These are phyloP conservation scores for Papilio dardanus DNA, from an alignment of 1,140 invertebrate species.

Conservation along the genomic window DNA sequence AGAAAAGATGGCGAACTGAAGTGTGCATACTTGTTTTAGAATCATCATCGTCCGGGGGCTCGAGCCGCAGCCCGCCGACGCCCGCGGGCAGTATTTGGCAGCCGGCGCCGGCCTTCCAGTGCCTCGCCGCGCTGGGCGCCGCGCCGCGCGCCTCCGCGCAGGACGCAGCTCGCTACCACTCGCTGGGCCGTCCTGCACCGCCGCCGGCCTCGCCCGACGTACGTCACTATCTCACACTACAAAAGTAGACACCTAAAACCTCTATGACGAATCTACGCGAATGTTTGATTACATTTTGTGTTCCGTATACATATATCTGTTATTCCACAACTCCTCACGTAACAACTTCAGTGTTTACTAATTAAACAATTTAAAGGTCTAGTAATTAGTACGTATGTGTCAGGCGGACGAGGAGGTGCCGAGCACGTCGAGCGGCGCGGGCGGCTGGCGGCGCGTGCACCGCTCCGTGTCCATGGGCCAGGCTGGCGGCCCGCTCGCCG, in stretches of 20 bases:
- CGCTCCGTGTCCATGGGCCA: constrained; percentile 84
- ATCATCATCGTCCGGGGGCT: constrained; percentile 47
- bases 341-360: no score
- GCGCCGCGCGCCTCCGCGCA: constrained; percentile 77
- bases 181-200: constrained; percentile 60
- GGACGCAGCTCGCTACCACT: constrained; percentile 62
- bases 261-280: no score
- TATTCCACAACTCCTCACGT: no score
- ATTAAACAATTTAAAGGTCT: no score
- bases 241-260: no score
- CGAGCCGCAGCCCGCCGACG: constrained; percentile 60
- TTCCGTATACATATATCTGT: no score
- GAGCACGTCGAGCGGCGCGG: constrained; percentile 41
- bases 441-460: constrained; percentile 76
- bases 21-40: constrained; percentile 46
- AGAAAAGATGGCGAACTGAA: background rate
- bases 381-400: background rate
- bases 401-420: constrained; percentile 31
- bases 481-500: constrained; percentile 60
- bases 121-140: constrained; percentile 87
- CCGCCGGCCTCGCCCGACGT: constrained; percentile 35
- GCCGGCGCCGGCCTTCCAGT: constrained; percentile 89
- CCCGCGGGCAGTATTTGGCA: constrained; percentile 81
- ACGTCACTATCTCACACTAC: constrained; percentile 47
- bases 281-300: no score